A percentile compares a stretch with the other conserved stretches of the same genome.
These are phyloP conservation scores for Microplitis deprimator DNA, from an alignment of 2,888 invertebrate genomes.

Conservation along the genomic window DNA sequence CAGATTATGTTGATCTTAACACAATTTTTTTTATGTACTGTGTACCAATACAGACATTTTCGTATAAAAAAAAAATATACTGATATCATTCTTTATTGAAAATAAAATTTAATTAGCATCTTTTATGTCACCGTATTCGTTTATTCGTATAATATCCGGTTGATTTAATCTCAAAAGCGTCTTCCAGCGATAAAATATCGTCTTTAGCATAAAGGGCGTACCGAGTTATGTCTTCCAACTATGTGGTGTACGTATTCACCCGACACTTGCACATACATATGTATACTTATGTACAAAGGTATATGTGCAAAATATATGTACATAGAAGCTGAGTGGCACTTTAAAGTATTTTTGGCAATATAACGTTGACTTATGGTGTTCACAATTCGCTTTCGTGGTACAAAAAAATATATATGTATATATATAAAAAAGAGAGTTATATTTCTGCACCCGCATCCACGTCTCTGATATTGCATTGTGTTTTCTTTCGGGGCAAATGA, in stretches of 20 bases:
- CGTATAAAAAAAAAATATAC: too few relatives aligned
- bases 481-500: slow-evolving; percentile 70
- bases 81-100: neutral
- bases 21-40: too few relatives aligned
- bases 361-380: slow-evolving; percentile 69
- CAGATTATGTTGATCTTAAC: too few relatives aligned
- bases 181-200: slow-evolving; percentile 37
- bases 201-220: slow-evolving; percentile 20
- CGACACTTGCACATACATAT: slow-evolving; percentile 9
- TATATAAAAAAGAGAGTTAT: slow-evolving; percentile 41
- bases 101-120: slow-evolving; percentile 23
- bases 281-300: slow-evolving; percentile 12
- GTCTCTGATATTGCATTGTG: slow-evolving; percentile 62
- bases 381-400: slow-evolving; percentile 55
- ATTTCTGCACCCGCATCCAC: slow-evolving; percentile 36
- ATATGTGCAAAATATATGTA: slow-evolving; percentile 30
- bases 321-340: slow-evolving; percentile 62
- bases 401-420: slow-evolving; percentile 35
- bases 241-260: neutral
- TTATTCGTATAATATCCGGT: slow-evolving; percentile 31
- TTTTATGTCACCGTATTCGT: slow-evolving; percentile 10
- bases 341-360: slow-evolving; percentile 71
- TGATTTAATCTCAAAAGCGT: slow-evolving; percentile 41
- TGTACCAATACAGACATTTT: too few relatives aligned
- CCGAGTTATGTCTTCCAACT: slow-evolving; percentile 4